Conservation (phyloP, 2,113 vertebrate species). For the Lycocorax pyrrhopterus region DNA sequence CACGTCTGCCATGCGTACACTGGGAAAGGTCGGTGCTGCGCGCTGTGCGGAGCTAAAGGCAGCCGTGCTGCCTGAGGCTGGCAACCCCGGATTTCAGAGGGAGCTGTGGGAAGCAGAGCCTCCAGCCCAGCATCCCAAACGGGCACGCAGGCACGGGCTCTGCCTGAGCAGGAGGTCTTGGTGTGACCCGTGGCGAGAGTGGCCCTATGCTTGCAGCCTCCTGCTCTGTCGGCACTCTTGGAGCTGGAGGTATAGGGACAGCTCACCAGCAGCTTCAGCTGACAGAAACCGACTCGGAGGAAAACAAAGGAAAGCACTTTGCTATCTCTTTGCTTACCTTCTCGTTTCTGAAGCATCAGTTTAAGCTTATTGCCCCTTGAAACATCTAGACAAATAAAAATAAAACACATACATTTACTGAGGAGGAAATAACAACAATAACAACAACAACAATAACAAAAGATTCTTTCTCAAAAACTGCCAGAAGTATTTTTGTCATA, state of each 20-base stretch:
- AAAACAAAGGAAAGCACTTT: background rate
- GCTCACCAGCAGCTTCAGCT: accelerated
- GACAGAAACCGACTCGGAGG: accelerated
- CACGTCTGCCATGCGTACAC: accelerated
- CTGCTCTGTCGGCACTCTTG: background rate
- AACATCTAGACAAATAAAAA: slow-evolving; percentile 70
- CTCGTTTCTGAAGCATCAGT: slow-evolving; percentile 78
- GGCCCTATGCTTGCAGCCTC: accelerated
- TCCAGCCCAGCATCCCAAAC: accelerated
- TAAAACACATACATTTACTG: background rate
- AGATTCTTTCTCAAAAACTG: background rate
- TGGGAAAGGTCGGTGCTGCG: background rate
- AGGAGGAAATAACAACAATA: background rate
- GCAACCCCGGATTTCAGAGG: accelerated
- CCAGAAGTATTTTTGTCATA: background rate
- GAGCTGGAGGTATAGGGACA: background rate
- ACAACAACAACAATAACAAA: background rate
- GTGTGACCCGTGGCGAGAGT: accelerated
- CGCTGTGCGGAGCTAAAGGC: background rate
- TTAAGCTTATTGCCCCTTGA: slow-evolving; percentile 78
- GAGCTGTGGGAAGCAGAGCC: background rate
- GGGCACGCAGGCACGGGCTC: background rate
- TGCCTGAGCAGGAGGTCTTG: background rate
- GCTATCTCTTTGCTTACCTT: slow-evolving; percentile 68
- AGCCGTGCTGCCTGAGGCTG: background rate